These are phyloP conservation scores for Polypedilum pembai DNA, from an alignment of 1,140 invertebrate species.

Conservation along the genomic window DNA sequence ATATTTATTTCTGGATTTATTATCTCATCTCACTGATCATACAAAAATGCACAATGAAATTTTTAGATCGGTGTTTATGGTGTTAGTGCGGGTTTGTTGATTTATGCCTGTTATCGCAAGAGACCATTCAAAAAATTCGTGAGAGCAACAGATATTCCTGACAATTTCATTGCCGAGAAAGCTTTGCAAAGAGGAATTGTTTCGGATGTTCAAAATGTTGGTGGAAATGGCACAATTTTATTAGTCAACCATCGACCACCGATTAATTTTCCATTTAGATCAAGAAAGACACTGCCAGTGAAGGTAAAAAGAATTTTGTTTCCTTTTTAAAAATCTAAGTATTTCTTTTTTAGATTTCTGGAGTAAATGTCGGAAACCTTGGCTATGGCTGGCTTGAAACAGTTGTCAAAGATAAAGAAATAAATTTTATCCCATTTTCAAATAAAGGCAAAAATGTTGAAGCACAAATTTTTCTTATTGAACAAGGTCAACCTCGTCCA, in stretches of 20 bases:
- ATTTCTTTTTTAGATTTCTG: not conserved
- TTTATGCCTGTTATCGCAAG: slow-evolving; percentile 1
- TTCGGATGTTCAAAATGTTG: not conserved
- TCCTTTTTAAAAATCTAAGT: not conserved
- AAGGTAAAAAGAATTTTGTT: not conserved
- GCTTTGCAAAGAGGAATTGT: not conserved
- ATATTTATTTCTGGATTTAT: not conserved
- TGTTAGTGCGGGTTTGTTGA: not conserved
- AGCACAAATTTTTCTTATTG: not conserved
- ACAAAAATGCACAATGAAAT: not conserved
- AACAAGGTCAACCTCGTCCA: not conserved
- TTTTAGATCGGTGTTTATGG: slow-evolving; percentile 4
- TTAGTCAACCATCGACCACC: not conserved
- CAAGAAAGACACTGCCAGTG: not conserved
- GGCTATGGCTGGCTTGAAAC: slow-evolving; percentile 9
- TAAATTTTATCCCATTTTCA: not conserved
- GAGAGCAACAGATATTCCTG: not conserved
- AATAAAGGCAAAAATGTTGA: not conserved
- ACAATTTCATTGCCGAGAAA: not conserved
- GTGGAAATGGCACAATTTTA: not conserved
- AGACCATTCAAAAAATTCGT: not conserved
- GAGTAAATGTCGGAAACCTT: not conserved
- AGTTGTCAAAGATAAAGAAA: not conserved
- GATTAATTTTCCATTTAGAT: not conserved
- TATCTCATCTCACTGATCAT: not conserved